Evolutionary conservation across 2,888 invertebrate genomes (phyloP).

Genomic region (Drosophila leonis): DNA sequence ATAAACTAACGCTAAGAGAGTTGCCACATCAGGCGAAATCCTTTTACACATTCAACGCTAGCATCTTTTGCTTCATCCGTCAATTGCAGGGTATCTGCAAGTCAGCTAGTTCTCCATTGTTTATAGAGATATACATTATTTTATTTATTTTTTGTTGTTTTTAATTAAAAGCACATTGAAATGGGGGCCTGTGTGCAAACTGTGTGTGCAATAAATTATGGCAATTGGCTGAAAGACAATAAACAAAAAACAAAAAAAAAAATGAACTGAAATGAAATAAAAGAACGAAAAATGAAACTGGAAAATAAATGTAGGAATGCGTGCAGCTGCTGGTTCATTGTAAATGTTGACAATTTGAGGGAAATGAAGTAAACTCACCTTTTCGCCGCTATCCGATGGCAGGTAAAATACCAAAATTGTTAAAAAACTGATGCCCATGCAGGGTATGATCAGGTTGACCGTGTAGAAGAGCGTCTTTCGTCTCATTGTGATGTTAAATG

Average conservation of each 20-base stretch:
- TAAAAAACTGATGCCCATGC: conserved; percentile 98
- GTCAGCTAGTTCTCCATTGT: not conserved
- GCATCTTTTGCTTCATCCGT: not conserved
- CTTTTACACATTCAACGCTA: too few species aligned
- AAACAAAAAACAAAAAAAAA: conserved; percentile 6
- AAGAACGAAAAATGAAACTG: not conserved
- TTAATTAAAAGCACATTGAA: conserved; percentile 75
- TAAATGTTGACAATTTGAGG: conserved; percentile 2
- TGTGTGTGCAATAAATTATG: conserved; percentile 64
- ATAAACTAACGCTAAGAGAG: not conserved
- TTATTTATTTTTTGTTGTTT: conserved; percentile 29
- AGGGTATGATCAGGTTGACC: conserved; percentile 98
- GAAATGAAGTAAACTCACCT: conserved; percentile 87
- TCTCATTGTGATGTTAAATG: conserved; percentile 98
- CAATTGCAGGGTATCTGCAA: not conserved
- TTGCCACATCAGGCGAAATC: not conserved
- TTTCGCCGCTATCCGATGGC: conserved; percentile 99
- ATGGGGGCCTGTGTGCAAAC: not conserved
- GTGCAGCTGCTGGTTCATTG: conserved; percentile 25
- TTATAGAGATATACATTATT: not conserved
- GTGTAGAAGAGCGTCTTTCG: conserved; percentile 98
- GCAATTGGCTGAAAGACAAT: conserved; percentile 54
- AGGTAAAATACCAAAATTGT: conserved; percentile 98
- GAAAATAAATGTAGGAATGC: conserved; percentile 13
- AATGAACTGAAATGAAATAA: not conserved